Evolutionary conservation across 1,140 invertebrate species (phyloP).

Genomic region (Teleopsis dalmanni): DNA sequence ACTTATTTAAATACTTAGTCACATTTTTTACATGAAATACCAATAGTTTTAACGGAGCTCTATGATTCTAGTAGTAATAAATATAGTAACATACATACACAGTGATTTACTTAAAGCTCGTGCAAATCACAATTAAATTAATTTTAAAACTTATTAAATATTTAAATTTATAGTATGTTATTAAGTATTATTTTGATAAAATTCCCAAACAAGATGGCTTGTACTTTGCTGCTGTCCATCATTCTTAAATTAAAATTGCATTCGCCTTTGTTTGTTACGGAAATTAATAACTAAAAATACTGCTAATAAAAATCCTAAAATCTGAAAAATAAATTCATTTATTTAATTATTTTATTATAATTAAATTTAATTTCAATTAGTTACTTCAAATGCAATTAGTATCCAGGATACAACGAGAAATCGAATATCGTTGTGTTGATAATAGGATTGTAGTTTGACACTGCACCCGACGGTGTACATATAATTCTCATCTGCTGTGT

Average conservation of each 20-base stretch:
- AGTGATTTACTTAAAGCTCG: too few relatives aligned
- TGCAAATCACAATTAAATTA: too few relatives aligned
- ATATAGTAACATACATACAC: too few relatives aligned
- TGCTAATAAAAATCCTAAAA: conserved; percentile 27
- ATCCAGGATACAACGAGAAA: conserved; percentile 32
- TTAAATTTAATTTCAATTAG: neutral
- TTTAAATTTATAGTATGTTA: too few relatives aligned
- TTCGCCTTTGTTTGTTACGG: conserved; percentile 36
- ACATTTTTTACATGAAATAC: too few relatives aligned
- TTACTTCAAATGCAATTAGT: conserved; percentile 29
- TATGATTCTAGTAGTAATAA: too few relatives aligned
- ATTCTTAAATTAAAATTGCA: conserved; percentile 29
- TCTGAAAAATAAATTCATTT: conserved; percentile 15
- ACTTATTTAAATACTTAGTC: too few relatives aligned
- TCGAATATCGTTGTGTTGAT: conserved; percentile 24
- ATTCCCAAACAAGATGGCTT: too few relatives aligned
- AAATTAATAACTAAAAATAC: conserved; percentile 33
- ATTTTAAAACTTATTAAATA: too few relatives aligned
- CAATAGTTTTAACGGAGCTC: too few relatives aligned
- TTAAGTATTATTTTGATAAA: too few relatives aligned
- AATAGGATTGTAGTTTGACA: conserved; percentile 29
- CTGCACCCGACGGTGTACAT: conserved; percentile 27
- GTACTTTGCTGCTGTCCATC: neutral
- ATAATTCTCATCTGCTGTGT: conserved; percentile 17
- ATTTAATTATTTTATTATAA: neutral